Evolutionary conservation across 2,888 invertebrate genomes (phyloP), one percentile per base, ranked within the genome.

Genomic region (Macrosiphum euphorbiae): DNA sequence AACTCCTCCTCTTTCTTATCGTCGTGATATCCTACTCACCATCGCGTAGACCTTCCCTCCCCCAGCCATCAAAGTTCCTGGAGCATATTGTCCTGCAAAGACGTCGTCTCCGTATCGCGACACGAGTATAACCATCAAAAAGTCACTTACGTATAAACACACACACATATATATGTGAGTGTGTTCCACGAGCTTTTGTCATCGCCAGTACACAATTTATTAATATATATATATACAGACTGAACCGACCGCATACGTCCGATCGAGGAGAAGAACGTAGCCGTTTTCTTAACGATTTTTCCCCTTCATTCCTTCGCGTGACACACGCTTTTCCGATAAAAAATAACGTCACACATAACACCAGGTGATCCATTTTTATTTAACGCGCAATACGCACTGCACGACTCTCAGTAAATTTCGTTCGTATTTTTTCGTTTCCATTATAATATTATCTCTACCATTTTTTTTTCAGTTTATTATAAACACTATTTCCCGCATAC

Each of bases 281-380:
- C 3, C 78, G 35, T 20, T 78, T 78, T 44, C 44, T 44, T 44
- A 85, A 44, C 28, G 26, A 41, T 44, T 28, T 85, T 44, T 11
- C 4, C 24, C 44, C 85, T 44, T 44, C 85, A 85, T 85, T 85
- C 11, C 85, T 44, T 44, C 44, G 11, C 44, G 20, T 26, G 0
- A 24, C 4, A 44, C 20, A 44, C 44, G 44, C 44, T 85, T 85
- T 41, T 4, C 44, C 44, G 85, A 85, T 85, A 85, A 78, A 78
- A 78, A 78, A 35, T 78, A 78, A 78, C 35, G 78, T 78, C 78
- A 20, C 35, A 2, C 35, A 78, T 78, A 35, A 35, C 78, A 78
- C 78, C 78, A 35, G 78, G 78, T 78, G 78, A 35, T 78, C 78
- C 78, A 78, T 78, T 85, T 44, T 85, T 85, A 85, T 85, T 85